Evolutionary conservation across 2,797 vertebrate genomes (phyloP), one percentile per base, ranked within the genome.

Genomic region (Gastrophryne carolinensis): DNA sequence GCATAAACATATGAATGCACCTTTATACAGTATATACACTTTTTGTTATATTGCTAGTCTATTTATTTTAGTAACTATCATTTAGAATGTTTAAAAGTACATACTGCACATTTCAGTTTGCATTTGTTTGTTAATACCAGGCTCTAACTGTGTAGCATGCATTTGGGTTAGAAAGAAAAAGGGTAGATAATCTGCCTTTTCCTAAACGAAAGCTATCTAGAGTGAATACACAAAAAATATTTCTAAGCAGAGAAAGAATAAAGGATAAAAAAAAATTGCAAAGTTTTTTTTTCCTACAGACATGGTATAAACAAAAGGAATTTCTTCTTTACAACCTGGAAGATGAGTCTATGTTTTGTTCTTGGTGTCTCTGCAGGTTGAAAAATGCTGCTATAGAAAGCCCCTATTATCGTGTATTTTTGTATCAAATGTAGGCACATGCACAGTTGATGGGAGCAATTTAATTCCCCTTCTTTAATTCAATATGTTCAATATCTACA

Each of bases 401-500:
- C 35, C 39, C 52, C 35, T 66, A 72, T 78, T 78, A 72, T 72
- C 75, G 60, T 57, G 52, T 49, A 65, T 58, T 56, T 57, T 61
- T 72, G 5, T 58, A 35, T 49, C 37, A 35, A 32, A 29, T 52
- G 61, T 78, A 41, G 13, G 60, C 66, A 19, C 24, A 58, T 44
- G 29, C 65, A 44, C 53, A 37, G 54, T 50, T 68, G 53, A 74
- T 58, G 62, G 26, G 62, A 78, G 30, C 41, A 66, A 72, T 72
- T 66, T 77, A 64, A 66, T 78, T 72, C 75, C 23, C 17, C 12
- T 32, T 7, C 57, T 69, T 58, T 66, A 72, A 72, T 78, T 65
- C 68, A 71, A 72, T 52, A 60, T 72, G 24, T 65, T 66, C 68
- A 78, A 52, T 77, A 77, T 77, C 67, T 77, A 63, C 19, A 76